These are phyloP conservation scores for Ormia ochracea DNA, from an alignment of 2,888 invertebrate species.

Conservation along the genomic window DNA sequence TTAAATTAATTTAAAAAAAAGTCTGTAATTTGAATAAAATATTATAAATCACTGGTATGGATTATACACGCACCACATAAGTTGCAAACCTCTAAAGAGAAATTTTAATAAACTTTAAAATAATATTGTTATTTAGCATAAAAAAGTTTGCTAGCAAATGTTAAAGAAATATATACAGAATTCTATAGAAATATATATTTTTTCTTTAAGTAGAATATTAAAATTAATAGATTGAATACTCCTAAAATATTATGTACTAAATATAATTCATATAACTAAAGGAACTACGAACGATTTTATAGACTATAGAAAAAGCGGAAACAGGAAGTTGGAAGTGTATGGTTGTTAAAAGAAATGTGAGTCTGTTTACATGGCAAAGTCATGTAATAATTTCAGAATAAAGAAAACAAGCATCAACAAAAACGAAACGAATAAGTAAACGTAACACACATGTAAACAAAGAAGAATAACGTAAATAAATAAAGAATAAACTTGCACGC, in stretches of 20 bases:
- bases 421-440: conserved; percentile 2
- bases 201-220: neutral
- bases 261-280: conserved; percentile 36
- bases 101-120: no score
- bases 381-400: conserved; percentile 23
- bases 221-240: conserved; percentile 40
- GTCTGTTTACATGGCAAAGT: conserved; percentile 32
- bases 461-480: no score
- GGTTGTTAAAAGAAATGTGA: neutral
- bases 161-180: no score
- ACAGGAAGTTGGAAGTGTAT: conserved; percentile 48
- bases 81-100: no score
- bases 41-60: no score
- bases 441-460: neutral
- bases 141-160: no score
- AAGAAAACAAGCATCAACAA: neutral
- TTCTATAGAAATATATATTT: neutral
- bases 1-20: no score
- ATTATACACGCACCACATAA: no score
- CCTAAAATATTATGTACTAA: conserved; percentile 12
- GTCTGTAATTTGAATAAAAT: no score
- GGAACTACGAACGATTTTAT: conserved; percentile 24
- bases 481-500: neutral
- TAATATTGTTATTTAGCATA: no score
- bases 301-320: conserved; percentile 32